Evolutionary conservation across 2,888 invertebrate species (phyloP).

Genomic region (Amphimallon solstitiale): DNA sequence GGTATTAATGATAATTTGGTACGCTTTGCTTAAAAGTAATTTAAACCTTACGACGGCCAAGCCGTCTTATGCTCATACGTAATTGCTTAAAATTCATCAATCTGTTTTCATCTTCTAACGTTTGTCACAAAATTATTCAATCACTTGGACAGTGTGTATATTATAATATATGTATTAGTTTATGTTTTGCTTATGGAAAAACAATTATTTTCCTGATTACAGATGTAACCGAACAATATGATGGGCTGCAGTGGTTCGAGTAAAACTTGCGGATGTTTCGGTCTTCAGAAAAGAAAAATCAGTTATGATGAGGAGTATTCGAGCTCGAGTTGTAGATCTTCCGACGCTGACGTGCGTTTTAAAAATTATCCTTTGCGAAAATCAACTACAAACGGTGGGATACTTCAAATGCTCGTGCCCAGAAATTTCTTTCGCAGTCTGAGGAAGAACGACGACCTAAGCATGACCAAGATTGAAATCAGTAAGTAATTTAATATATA

Average conservation of each 20-base stretch:
- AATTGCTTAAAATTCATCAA: too few species aligned
- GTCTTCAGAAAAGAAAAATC: conserved; percentile 48
- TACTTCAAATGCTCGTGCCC: conserved; percentile 69
- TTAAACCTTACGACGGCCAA: too few species aligned
- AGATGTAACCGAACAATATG: conserved; percentile 36
- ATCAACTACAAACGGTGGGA: conserved; percentile 58
- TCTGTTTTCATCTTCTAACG: too few species aligned
- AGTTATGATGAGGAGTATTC: conserved; percentile 52
- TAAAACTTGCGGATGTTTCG: conserved; percentile 47
- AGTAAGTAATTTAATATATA: conserved; percentile 75
- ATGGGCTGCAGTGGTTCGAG: conserved; percentile 45
- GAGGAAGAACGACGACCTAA: conserved; percentile 74
- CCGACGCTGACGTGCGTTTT: conserved; percentile 46
- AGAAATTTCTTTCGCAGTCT: conserved; percentile 73
- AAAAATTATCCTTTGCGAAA: conserved; percentile 57
- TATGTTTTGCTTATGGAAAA: too few species aligned
- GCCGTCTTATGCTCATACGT: too few species aligned
- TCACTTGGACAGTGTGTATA: too few species aligned
- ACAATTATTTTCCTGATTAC: neutral
- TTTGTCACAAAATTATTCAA: too few species aligned
- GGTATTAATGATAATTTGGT: too few species aligned
- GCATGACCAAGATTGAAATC: conserved; percentile 81
- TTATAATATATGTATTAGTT: too few species aligned
- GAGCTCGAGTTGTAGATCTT: conserved; percentile 43
- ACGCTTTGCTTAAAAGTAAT: too few species aligned